These are phyloP conservation scores for Solenopsis invicta DNA, from an alignment of 1,140 invertebrate species.

Conservation along the genomic window DNA sequence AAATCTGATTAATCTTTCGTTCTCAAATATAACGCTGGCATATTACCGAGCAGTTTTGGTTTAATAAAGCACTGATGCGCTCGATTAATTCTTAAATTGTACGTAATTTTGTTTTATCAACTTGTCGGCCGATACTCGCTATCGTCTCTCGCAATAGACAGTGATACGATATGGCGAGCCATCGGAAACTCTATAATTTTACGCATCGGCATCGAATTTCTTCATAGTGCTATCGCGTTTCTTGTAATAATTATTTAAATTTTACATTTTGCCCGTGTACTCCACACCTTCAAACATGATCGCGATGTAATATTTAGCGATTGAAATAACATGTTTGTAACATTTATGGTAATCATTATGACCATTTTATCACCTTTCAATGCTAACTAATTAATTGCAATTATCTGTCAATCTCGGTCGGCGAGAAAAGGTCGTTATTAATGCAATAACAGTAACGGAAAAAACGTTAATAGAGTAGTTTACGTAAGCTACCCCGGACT, in stretches of 20 bases:
- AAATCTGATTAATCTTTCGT: not conserved
- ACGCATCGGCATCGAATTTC: not conserved
- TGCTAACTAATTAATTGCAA: not conserved
- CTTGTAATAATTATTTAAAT: not conserved
- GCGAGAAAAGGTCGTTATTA: not conserved
- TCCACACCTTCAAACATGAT: not conserved
- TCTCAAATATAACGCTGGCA: not conserved
- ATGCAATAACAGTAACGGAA: not conserved
- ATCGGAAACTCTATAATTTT: not conserved
- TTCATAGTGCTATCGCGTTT: not conserved
- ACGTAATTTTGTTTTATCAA: not conserved
- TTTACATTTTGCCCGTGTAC: not conserved
- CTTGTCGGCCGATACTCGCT: not conserved
- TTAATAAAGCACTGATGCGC: not conserved
- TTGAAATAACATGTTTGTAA: not conserved
- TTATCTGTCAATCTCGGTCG: not conserved
- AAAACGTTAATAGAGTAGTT: not conserved
- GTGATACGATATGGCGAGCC: not conserved
- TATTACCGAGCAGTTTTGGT: not conserved
- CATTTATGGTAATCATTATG: not conserved
- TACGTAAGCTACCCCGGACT: not conserved
- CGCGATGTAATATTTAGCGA: not conserved
- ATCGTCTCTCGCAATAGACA: not conserved
- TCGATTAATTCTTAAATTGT: constrained; percentile 10
- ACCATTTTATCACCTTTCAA: not conserved